Conservation (phyloP, 2,113 vertebrate genomes). For the Callipepla californica region DNA sequence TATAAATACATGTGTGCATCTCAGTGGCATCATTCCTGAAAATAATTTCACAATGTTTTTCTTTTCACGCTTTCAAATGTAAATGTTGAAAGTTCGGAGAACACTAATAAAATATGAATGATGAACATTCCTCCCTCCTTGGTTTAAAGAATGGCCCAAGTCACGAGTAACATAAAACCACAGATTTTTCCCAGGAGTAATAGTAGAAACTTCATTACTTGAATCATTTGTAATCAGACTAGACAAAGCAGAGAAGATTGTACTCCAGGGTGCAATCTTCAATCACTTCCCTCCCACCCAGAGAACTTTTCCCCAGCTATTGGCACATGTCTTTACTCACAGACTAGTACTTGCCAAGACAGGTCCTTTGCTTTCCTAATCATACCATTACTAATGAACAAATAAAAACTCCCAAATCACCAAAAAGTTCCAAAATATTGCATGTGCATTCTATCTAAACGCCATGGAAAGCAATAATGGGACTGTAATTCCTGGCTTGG, state of each 20-base stretch:
- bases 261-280: conserved; percentile 2
- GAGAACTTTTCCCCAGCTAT: neutral
- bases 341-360: neutral
- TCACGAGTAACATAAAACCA: conserved; percentile 15
- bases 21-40: neutral
- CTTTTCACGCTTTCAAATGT: conserved; percentile 9
- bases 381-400: neutral
- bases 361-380: conserved; percentile 12
- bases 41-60: neutral
- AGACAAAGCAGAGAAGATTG: conserved; percentile 24
- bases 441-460: neutral
- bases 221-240: conserved; percentile 34
- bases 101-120: conserved; percentile 7
- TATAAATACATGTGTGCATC: neutral
- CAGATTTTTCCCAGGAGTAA: conserved; percentile 49
- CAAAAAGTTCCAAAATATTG: neutral
- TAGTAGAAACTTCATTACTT: neutral
- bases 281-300: neutral
- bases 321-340: neutral
- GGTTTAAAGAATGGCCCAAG: neutral
- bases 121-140: conserved; percentile 19
- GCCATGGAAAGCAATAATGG: neutral
- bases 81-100: conserved; percentile 32
- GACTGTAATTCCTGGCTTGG: neutral
- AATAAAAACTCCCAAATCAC: neutral